These are phyloP conservation scores for Phrixothrix hirtus DNA, from an alignment of 2,888 invertebrate genomes.

Conservation along the genomic window DNA sequence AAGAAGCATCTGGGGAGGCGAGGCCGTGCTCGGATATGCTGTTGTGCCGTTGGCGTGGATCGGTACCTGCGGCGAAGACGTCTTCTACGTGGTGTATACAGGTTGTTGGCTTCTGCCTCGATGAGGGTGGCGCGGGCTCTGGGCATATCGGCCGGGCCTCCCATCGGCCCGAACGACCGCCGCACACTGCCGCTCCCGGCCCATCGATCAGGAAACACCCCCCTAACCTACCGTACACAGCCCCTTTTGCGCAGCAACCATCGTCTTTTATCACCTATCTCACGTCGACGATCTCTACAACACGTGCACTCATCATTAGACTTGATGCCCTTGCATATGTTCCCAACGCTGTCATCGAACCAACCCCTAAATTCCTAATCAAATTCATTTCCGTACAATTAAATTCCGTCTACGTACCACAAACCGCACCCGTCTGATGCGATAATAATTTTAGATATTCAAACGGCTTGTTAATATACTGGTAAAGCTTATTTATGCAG, in stretches of 20 bases:
- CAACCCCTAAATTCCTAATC: conserved; percentile 5
- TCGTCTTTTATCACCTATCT: conserved; percentile 26
- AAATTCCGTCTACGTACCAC: conserved; percentile 9
- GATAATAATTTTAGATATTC: no score
- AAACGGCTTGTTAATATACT: no score
- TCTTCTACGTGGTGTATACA: conserved; percentile 40
- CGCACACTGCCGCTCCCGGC: conserved; percentile 41
- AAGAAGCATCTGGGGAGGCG: conserved; percentile 20
- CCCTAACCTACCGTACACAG: conserved; percentile 30
- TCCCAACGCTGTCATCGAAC: neutral
- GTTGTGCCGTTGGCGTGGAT: conserved; percentile 17
- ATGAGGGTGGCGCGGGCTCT: conserved; percentile 42
- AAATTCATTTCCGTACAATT: conserved; percentile 9
- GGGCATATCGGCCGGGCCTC: conserved; percentile 46
- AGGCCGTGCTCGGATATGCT: conserved; percentile 29
- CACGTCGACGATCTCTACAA: conserved; percentile 17
- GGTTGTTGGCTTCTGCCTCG: conserved; percentile 44
- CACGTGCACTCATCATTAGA: conserved; percentile 18
- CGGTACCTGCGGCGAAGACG: conserved; percentile 42
- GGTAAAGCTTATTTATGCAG: no score
- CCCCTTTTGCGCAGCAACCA: conserved; percentile 35
- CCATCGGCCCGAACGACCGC: conserved; percentile 46
- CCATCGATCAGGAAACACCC: conserved; percentile 35
- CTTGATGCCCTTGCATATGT: conserved; percentile 12
- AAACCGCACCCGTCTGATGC: conserved; percentile 3